Evolutionary conservation across 2,113 vertebrate genomes (phyloP), one percentile per base, ranked within the genome.

Genomic region (Phylloscopus trochiloides): DNA sequence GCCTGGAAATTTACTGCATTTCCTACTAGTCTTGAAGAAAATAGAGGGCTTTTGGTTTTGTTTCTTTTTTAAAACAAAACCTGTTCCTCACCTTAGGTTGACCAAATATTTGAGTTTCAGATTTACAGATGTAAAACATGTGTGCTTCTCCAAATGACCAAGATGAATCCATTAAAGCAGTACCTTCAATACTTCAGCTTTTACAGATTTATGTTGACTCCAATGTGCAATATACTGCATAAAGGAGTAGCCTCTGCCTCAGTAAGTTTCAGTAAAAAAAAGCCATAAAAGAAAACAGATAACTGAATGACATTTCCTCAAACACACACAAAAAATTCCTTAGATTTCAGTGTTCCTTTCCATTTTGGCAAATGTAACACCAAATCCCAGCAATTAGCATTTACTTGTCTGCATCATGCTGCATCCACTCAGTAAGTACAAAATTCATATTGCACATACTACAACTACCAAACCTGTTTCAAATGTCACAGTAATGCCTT

Each of bases 391-490:
- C 20, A 86, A 59, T 1, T 2, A 17, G 11, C 63, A n/a, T 26
- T 57, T 31, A 58, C 34, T 75, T 73, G 40, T 22, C n/a, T 0
- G 0, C 45, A 57, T 43, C 51, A 25, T 57, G 36, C 36, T 73
- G 45, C 31, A 83, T 40, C 38, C 31, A 40, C 42, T 50, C 17
- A 38, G 0, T 34, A 78, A 59, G 48, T 16, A 50, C 15, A 88
- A 74, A 65, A 55, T 24, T 63, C 8, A 0, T 14, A 32, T 47
- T 18, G 45, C 14, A 62, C 0, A 0, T 20, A 52, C n/a, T 9
- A 40, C 7, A 62, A 51, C 13, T 40, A 45, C 18, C 12, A 54
- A 36, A 70, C 7, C 18, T 31, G 5, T 50, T 86, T 58, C 50
- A 66, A 16, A 34, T 7, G 13, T 36, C 19, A 36, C 17, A 75